A percentile compares a stretch with the other conserved stretches of the same genome.
Conservation (phyloP, 2,113 vertebrate genomes). For the Typhlomys cinereus region DNA sequence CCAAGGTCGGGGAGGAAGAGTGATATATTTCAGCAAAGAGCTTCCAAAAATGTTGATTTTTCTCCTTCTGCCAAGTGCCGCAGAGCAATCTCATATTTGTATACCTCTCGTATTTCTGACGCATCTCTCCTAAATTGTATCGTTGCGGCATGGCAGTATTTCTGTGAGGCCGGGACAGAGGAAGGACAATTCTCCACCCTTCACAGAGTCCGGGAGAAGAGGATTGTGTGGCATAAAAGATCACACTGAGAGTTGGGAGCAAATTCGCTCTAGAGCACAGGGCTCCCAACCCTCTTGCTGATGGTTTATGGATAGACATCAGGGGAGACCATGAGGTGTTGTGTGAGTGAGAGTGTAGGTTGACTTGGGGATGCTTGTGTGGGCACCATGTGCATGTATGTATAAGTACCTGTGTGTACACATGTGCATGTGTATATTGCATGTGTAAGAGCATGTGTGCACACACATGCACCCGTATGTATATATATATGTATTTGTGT, state of each 20-base stretch:
- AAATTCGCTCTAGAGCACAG: background rate
- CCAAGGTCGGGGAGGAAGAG: constrained; percentile 81
- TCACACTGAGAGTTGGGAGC: background rate
- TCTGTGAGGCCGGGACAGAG: constrained; percentile 38
- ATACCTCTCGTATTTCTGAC: constrained; percentile 49
- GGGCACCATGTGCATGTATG: background rate
- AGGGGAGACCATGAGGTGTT: background rate
- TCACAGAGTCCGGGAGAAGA: background rate
- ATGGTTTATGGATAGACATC: background rate
- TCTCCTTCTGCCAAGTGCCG: constrained; percentile 30
- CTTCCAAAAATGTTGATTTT: constrained; percentile 75
- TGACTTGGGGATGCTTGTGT: background rate
- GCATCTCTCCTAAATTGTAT: constrained; percentile 49
- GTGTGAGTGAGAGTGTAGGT: fast-evolving
- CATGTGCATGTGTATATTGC: background rate
- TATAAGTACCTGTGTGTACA: background rate
- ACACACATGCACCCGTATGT: too few species aligned
- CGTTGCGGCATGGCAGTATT: background rate
- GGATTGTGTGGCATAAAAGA: background rate
- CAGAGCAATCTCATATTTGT: constrained; percentile 65
- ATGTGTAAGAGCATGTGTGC: too few species aligned
- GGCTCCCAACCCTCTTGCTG: background rate
- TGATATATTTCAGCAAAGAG: constrained; percentile 57
- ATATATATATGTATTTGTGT: too few species aligned
- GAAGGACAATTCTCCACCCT: background rate